Base-by-base conservation (phyloP, 2,888 invertebrate species). In the Tiphia femorata region DNA sequence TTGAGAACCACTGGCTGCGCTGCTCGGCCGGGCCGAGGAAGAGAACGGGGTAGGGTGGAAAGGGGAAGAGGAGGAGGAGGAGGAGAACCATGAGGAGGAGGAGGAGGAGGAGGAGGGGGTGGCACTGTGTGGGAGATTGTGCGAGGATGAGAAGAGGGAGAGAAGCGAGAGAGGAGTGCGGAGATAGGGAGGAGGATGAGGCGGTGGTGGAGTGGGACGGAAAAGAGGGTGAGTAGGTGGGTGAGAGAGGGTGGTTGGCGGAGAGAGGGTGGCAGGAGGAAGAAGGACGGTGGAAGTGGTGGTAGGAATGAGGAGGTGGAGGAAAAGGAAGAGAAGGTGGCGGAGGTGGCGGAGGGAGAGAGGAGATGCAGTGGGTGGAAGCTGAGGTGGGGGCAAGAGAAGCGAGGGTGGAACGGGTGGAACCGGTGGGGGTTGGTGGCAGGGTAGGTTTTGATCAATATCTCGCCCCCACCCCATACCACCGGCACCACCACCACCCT, bases 401-500 rank as follows among this genome's bases (percentile, higher is more conserved):
- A 43, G 58, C 48, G 58, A 52, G 56, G 57, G 70, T 55, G 73
- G 58, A 65, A 58, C 61, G 62, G 64, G 62, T 60, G 62, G 59
- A 46, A 59, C 59, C 57, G 55, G 63, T 68, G 70, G 77, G 75
- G 70, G 78, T 77, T 76, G 80, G 78, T 81, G 80, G 80, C 80
- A 80, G 81, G 82, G 82, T 82, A 81, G 82, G 79, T 82, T 82
- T 82, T 82, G 82, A 82, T 82, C 82, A 82, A 82, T 81, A 82
- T 83, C 82, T 82, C 80, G 79, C 77, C 80, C 80, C 81, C 80
- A 78, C 77, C 74, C 77, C 74, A 67, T 69, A 70, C 67, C 77
- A 73, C 75, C 64, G n/a, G n/a, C n/a, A n/a, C n/a, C n/a, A n/a
- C n/a, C 74, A 70, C 75, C 70, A 75, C 77, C 76, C 73, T 75